These are phyloP conservation scores for Rallus limicola DNA, from an alignment of 2,113 vertebrate species.

Conservation along the genomic window DNA sequence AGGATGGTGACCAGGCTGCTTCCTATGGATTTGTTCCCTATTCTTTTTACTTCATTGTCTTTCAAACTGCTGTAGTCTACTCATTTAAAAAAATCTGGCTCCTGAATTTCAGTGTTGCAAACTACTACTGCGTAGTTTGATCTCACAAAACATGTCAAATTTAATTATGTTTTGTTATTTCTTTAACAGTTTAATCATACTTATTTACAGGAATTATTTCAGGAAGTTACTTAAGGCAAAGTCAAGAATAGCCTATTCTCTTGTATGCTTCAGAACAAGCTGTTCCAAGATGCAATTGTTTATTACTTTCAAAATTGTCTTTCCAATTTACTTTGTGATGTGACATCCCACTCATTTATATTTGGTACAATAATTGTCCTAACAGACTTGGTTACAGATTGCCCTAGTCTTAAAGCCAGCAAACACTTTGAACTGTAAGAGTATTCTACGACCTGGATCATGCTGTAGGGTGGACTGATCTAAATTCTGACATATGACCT, in stretches of 20 bases:
- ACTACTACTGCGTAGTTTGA: not conserved
- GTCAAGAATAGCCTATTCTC: conserved; percentile 23
- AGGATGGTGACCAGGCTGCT: not conserved
- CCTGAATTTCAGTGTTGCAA: not conserved
- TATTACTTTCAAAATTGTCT: conserved; percentile 31
- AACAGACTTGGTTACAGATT: not conserved
- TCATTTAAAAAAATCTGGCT: not conserved
- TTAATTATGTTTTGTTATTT: not conserved
- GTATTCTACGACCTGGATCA: not conserved
- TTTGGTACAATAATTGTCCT: not conserved
- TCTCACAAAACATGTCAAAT: conserved; percentile 8
- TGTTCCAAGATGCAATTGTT: conserved; percentile 26
- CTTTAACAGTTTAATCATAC: not conserved
- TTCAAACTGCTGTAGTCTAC: not conserved
- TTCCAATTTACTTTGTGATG: conserved; percentile 19
- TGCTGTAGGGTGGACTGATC: not conserved
- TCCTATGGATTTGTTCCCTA: not conserved
- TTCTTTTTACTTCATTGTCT: not conserved
- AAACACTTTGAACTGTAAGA: not conserved
- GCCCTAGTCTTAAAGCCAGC: not conserved
- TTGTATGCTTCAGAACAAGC: not conserved
- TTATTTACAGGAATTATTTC: conserved; percentile 30
- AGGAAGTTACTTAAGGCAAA: conserved; percentile 44
- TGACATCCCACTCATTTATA: conserved; percentile 2
- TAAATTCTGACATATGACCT: not conserved